A percentile compares a stretch with the other conserved stretches of the same genome.
phyloP scores from a whole-genome alignment of 2,797 vertebrate species.

The Fratercula arctica region DNA sequence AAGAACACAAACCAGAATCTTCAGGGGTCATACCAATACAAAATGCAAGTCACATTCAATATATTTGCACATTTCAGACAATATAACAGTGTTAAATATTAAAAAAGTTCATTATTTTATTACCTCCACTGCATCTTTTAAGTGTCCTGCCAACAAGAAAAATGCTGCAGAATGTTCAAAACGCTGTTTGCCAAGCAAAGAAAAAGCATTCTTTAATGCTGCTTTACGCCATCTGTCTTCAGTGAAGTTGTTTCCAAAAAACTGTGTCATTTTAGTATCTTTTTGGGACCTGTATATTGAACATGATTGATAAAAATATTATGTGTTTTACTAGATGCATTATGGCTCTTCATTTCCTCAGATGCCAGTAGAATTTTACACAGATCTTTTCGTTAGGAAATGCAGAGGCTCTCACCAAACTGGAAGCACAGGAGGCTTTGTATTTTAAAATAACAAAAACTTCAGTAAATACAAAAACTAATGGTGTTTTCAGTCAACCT shows the following conservation, averaged over 20 bases:
- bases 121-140: constrained; percentile 98
- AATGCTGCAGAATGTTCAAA: constrained; percentile 98
- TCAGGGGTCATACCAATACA: neutral
- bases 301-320: neutral
- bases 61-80: neutral
- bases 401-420: neutral
- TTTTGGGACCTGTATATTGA: constrained; percentile 86
- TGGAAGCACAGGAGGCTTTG: neutral
- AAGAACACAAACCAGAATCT: neutral
- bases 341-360: neutral
- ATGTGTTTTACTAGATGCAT: neutral
- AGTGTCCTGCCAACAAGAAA: constrained; percentile 94
- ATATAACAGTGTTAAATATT: neutral
- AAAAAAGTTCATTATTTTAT: constrained; percentile 16
- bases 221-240: constrained; percentile 98
- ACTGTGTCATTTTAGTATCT: constrained; percentile 94
- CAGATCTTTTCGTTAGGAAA: neutral
- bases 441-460: neutral
- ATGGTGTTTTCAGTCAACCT: neutral
- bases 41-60: neutral
- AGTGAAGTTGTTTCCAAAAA: constrained; percentile 96
- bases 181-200: constrained; percentile 95
- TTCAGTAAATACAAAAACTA: neutral
- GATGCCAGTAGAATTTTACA: neutral
- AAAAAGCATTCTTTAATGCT: constrained; percentile 97